Evolutionary conservation across 2,888 invertebrate species (phyloP).

Genomic region (Micropterix aruncella): DNA sequence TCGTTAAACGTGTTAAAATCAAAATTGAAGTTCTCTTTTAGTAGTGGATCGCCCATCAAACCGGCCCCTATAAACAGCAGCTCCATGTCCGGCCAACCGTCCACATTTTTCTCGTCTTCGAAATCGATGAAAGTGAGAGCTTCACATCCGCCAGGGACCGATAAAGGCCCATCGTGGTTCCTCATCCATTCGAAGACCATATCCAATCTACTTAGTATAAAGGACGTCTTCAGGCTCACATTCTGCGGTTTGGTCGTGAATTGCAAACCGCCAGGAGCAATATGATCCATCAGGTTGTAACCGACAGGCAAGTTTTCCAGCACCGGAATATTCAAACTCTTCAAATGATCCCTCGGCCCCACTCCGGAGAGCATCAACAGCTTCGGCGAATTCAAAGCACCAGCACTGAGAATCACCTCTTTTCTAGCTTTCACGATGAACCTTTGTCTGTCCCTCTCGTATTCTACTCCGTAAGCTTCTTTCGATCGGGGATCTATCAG

Average conservation of each 20-base stretch:
- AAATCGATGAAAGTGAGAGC: constrained; percentile 48
- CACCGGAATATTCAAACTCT: constrained; percentile 36
- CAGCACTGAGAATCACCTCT: constrained; percentile 63
- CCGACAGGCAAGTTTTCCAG: constrained; percentile 48
- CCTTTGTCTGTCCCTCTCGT: constrained; percentile 33
- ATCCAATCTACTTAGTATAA: constrained; percentile 26
- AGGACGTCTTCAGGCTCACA: constrained; percentile 19
- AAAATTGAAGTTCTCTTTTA: constrained; percentile 39
- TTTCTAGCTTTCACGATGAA: constrained; percentile 44
- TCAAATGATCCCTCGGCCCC: constrained; percentile 46
- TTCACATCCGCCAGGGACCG: constrained; percentile 52
- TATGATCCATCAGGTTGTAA: constrained; percentile 55
- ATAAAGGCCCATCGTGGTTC: constrained; percentile 39
- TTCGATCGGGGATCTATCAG: constrained; percentile 39
- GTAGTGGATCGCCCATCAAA: constrained; percentile 29
- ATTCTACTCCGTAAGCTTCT: constrained; percentile 43
- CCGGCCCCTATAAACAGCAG: constrained; percentile 43
- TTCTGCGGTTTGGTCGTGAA: constrained; percentile 35
- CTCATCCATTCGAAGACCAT: constrained; percentile 38
- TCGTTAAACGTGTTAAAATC: constrained; percentile 27
- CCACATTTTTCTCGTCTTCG: constrained; percentile 35
- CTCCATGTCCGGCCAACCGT: constrained; percentile 51
- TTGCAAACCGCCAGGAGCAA: constrained; percentile 47
- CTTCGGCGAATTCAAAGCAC: constrained; percentile 65
- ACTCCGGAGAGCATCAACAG: constrained; percentile 69